A percentile compares a stretch with the other conserved stretches of the same genome.
These are phyloP conservation scores for Volucella bombylans DNA, from an alignment of 2,888 invertebrate species.

Conservation along the genomic window DNA sequence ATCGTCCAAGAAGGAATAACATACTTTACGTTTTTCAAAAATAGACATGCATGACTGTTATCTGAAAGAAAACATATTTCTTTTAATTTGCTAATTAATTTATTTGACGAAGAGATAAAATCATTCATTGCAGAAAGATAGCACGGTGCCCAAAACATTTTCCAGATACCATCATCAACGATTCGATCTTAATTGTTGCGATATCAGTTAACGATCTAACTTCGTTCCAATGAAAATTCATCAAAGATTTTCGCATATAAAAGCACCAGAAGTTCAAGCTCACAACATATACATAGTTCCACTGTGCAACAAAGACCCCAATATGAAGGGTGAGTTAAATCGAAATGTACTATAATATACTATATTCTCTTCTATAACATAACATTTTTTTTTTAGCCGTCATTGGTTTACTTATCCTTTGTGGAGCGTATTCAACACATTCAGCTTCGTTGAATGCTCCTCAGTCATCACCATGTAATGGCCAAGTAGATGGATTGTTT, in stretches of 20 bases:
- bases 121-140: conserved; percentile 11
- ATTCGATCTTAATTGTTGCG: conserved; percentile 28
- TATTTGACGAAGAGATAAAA: conserved; percentile 16
- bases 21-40: not conserved
- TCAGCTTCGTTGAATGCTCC: not conserved
- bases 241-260: conserved; percentile 19
- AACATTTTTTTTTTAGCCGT: not conserved
- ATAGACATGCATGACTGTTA: not conserved
- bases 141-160: conserved; percentile 19
- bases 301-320: not conserved
- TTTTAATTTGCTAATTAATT: conserved; percentile 8
- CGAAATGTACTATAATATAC: too few relatives aligned
- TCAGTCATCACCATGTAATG: conserved; percentile 12
- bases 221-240: not conserved
- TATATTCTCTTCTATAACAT: not conserved
- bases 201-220: conserved; percentile 7
- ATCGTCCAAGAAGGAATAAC: too few relatives aligned
- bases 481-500: conserved; percentile 24
- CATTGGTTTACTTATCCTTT: conserved; percentile 31
- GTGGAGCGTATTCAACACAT: conserved; percentile 6
- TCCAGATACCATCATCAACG: conserved; percentile 9
- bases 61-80: not conserved
- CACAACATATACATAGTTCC: not conserved
- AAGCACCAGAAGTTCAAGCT: conserved; percentile 6
- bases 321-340: conserved; percentile 41